A percentile compares a stretch with the other conserved stretches of the same genome.
Conservation (phyloP, 2,797 vertebrate species). For the Fringilla coelebs region DNA sequence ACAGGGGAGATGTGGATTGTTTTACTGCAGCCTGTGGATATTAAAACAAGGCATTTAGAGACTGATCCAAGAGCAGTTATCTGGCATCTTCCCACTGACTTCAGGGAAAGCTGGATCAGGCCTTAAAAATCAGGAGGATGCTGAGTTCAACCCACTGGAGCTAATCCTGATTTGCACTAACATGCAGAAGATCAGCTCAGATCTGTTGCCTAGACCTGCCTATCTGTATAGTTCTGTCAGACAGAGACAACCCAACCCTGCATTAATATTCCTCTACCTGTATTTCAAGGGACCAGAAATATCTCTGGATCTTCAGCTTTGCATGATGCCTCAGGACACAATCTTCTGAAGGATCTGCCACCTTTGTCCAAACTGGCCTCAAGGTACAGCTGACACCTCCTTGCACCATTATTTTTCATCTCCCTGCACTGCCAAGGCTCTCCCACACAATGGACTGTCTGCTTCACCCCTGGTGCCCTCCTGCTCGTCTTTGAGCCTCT, state of each 20-base stretch:
- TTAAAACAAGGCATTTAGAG: background rate
- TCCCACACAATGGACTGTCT: rapidly evolving
- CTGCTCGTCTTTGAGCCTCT: background rate
- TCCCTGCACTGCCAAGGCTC: background rate
- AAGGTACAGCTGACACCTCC: background rate
- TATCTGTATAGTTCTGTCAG: background rate
- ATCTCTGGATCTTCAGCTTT: background rate
- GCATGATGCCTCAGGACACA: background rate
- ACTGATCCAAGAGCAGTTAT: background rate
- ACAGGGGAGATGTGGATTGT: background rate
- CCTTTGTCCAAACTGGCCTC: background rate
- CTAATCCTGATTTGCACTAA: background rate
- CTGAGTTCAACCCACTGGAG: background rate
- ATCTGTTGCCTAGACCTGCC: background rate
- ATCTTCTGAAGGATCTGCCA: background rate
- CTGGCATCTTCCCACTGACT: background rate
- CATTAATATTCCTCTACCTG: background rate
- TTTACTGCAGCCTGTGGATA: background rate
- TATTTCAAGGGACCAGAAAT: background rate
- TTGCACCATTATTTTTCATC: background rate
- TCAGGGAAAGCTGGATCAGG: background rate
- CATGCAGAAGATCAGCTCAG: background rate
- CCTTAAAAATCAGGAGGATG: background rate
- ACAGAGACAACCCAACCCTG: background rate
- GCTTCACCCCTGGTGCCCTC: background rate